Conservation (phyloP, 2,797 vertebrate genomes). For the Merluccius polli region DNA sequence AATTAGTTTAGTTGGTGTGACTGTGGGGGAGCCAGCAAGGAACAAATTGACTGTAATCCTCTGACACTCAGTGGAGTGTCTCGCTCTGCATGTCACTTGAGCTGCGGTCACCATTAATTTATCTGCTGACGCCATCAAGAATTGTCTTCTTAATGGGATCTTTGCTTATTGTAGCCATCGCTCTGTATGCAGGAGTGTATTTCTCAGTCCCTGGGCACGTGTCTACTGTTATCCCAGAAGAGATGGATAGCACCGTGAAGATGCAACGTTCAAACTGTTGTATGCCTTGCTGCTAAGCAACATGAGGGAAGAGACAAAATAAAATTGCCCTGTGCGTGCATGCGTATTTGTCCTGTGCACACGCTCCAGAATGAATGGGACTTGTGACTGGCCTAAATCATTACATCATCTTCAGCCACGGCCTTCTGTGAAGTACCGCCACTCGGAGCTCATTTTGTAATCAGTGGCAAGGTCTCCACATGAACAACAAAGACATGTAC, state of each 20-base stretch:
- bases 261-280: constrained; percentile 32
- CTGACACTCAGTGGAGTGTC: constrained; percentile 2
- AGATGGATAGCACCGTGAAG: constrained; percentile 36
- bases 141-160: constrained; percentile 13
- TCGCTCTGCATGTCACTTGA: constrained; percentile 26
- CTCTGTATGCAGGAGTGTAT: constrained; percentile 22
- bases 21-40: constrained; percentile 14
- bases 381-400: constrained; percentile 9
- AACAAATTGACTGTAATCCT: constrained; percentile 29
- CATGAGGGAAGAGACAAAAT: constrained; percentile 7
- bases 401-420: constrained; percentile 23
- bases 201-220: constrained; percentile 32
- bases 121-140: background rate
- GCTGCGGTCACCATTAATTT: constrained; percentile 29
- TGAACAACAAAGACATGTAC: constrained; percentile 4
- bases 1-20: constrained; percentile 17
- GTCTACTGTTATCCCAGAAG: constrained; percentile 44
- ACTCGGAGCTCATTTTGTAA: constrained; percentile 18
- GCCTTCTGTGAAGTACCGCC: constrained; percentile 11
- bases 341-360: background rate
- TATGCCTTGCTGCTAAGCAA: constrained; percentile 46
- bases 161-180: constrained; percentile 11
- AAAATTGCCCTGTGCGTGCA: constrained; percentile 16
- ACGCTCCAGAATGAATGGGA: background rate
- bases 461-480: constrained; percentile 15